phyloP scores from a whole-genome alignment of 2,888 invertebrate genomes.

The Drosophila diplacantha region DNA sequence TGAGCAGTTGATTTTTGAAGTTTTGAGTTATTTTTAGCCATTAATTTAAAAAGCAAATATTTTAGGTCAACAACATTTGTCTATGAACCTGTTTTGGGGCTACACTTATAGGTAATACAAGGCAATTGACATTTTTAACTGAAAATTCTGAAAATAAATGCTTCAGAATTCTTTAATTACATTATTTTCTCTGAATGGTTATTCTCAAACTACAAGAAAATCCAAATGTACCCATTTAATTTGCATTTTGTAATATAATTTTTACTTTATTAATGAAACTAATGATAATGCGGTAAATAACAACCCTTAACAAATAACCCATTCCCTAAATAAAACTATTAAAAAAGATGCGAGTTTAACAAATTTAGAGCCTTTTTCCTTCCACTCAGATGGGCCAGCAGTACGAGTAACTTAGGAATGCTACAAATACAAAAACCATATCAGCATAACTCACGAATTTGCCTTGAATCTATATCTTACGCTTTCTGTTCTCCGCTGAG shows the following conservation, averaged over 20 bases:
- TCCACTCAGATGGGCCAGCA: background rate
- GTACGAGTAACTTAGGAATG: conserved; percentile 22
- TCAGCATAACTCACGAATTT: background rate
- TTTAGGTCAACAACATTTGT: background rate
- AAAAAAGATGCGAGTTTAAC: background rate
- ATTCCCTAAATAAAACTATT: background rate
- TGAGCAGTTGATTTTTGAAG: conserved; percentile 43
- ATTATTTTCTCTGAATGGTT: too few species aligned
- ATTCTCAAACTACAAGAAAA: too few species aligned
- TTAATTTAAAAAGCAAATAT: conserved; percentile 14
- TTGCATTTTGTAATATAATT: background rate
- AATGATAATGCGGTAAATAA: background rate
- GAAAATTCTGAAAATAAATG: too few species aligned
- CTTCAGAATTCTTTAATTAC: too few species aligned
- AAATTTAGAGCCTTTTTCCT: background rate
- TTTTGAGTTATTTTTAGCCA: conserved; percentile 7
- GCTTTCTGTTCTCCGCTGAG: conserved; percentile 13
- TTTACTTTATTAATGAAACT: background rate
- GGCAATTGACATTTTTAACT: conserved; percentile 1
- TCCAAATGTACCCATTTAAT: background rate
- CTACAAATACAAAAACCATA: conserved; percentile 12
- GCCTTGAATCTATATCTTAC: conserved; percentile 2
- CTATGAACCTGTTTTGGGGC: background rate
- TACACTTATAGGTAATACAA: background rate
- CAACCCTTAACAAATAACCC: background rate